Evolutionary conservation across 2,888 invertebrate species (phyloP).

Genomic region (Metallyticus violacea): DNA sequence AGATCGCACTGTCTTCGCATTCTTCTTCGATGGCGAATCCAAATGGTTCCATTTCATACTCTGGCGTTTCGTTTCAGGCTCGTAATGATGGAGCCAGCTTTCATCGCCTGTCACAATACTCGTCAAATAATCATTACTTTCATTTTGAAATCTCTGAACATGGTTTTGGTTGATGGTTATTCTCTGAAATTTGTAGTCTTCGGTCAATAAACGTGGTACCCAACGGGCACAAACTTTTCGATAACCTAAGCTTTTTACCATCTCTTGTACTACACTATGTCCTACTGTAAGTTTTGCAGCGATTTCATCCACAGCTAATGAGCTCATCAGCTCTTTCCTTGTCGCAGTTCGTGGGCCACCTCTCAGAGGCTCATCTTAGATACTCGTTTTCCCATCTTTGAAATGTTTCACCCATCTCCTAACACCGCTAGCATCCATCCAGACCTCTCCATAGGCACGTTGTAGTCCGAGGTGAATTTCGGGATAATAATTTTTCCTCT

Average conservation of each 20-base stretch:
- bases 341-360: too few species aligned
- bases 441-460: too few species aligned
- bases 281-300: not conserved
- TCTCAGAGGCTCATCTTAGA: too few species aligned
- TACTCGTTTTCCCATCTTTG: too few species aligned
- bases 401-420: too few species aligned
- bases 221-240: not conserved
- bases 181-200: not conserved
- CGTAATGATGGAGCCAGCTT: not conserved
- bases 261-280: not conserved
- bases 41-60: not conserved
- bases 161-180: not conserved
- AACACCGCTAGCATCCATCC: too few species aligned
- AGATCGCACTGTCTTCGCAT: conserved; percentile 1
- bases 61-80: not conserved
- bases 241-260: not conserved
- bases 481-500: too few species aligned
- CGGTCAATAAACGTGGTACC: not conserved
- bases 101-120: not conserved
- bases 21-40: too few species aligned
- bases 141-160: not conserved
- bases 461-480: too few species aligned
- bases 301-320: not conserved
- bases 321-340: too few species aligned
- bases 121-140: not conserved